These are phyloP conservation scores for Ginglymostoma cirratum DNA, from an alignment of 2,113 vertebrate genomes.

Conservation along the genomic window DNA sequence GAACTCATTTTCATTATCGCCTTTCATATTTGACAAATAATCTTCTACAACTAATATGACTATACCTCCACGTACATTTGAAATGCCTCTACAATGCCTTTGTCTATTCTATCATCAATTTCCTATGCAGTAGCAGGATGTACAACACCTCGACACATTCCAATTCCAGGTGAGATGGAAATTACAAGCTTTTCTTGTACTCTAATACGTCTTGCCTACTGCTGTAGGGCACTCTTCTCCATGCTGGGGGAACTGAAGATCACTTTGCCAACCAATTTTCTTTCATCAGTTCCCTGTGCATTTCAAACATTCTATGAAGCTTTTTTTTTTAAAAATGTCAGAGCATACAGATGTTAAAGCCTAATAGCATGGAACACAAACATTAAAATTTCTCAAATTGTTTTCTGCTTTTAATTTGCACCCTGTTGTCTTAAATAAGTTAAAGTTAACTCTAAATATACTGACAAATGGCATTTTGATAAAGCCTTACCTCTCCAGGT, in stretches of 20 bases:
- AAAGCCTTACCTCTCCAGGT: slow-evolving; percentile 79
- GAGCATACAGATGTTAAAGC: not conserved
- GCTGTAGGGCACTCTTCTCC: not conserved
- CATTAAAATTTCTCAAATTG: not conserved
- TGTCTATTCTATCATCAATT: not conserved
- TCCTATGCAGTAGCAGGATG: not conserved
- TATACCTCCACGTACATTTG: not conserved
- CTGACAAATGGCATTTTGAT: not conserved
- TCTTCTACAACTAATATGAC: not conserved
- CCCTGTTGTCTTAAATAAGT: not conserved
- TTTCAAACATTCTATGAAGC: not conserved
- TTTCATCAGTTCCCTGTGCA: not conserved
- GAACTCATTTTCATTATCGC: not conserved
- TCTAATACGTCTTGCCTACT: not conserved
- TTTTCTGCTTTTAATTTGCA: not conserved
- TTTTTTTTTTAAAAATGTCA: too few species aligned
- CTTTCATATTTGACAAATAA: not conserved
- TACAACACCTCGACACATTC: not conserved
- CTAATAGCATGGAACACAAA: not conserved
- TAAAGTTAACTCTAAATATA: not conserved
- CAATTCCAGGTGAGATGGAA: not conserved
- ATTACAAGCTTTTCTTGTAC: not conserved
- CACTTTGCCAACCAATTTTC: not conserved
- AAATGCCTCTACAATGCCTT: not conserved
- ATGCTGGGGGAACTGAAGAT: not conserved